phyloP scores from a whole-genome alignment of 2,113 vertebrate species.

The Monopterus albus region DNA sequence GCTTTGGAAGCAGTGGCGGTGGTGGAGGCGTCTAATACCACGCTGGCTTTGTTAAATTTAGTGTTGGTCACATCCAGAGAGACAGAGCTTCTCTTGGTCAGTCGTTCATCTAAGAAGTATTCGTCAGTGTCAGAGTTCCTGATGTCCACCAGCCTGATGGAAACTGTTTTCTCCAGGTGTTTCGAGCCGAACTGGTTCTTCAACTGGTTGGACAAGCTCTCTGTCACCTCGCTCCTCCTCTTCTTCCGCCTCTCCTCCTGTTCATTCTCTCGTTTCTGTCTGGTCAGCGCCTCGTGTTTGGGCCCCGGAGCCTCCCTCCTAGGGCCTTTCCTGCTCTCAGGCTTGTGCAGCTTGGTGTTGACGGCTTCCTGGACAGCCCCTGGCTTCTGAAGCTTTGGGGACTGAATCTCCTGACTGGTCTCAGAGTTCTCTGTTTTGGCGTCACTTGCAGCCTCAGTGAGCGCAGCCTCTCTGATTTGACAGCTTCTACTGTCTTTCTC shows the following conservation, averaged over 20 bases:
- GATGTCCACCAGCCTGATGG: conserved; percentile 72
- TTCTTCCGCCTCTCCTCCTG: conserved; percentile 57
- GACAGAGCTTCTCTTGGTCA: conserved; percentile 15
- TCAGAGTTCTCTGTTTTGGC: conserved; percentile 41
- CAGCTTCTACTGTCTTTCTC: conserved; percentile 40
- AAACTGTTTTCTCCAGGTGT: conserved; percentile 65
- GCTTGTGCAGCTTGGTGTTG: conserved; percentile 34
- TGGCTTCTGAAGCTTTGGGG: conserved; percentile 26
- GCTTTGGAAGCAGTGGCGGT: conserved; percentile 75
- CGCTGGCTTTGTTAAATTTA: conserved; percentile 25
- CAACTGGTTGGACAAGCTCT: conserved; percentile 36
- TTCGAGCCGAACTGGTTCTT: conserved; percentile 38
- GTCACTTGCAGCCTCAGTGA: not conserved
- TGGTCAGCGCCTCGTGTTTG: not conserved
- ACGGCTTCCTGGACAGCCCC: conserved; percentile 19
- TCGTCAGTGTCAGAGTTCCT: conserved; percentile 49
- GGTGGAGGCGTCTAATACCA: conserved; percentile 54
- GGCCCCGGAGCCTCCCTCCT: conserved; percentile 36
- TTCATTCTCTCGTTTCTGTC: conserved; percentile 41
- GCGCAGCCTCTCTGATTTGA: not conserved
- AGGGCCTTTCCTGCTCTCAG: conserved; percentile 41
- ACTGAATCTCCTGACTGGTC: not conserved
- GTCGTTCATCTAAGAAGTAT: conserved; percentile 31
- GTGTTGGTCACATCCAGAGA: conserved; percentile 5
- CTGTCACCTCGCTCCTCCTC: conserved; percentile 45